A percentile compares a stretch with the other conserved stretches of the same genome.
These are phyloP conservation scores for Drosophila atroscutellata DNA, from an alignment of 2,888 invertebrate species.

Conservation along the genomic window DNA sequence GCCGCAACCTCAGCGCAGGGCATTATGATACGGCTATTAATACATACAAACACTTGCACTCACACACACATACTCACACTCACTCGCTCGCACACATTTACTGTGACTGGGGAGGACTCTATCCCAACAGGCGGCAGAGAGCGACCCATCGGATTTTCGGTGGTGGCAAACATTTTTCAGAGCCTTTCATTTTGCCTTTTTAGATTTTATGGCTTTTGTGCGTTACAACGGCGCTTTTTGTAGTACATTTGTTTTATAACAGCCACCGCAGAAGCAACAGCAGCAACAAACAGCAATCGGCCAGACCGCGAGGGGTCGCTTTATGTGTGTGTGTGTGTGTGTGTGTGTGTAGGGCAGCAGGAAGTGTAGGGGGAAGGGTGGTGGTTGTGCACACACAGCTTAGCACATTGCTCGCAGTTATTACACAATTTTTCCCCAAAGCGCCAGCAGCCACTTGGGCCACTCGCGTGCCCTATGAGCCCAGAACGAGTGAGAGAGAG, in stretches of 20 bases:
- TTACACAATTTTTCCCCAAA: slow-evolving; percentile 78
- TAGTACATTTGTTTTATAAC: slow-evolving; percentile 78
- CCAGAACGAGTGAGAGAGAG: slow-evolving; percentile 22
- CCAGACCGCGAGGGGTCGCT: slow-evolving; percentile 34
- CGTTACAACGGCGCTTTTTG: slow-evolving; percentile 77
- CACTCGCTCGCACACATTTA: background rate
- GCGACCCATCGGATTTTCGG: slow-evolving; percentile 58
- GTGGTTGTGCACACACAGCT: slow-evolving; percentile 55
- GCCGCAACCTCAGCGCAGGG: slow-evolving; percentile 68
- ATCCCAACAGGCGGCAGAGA: slow-evolving; percentile 28
- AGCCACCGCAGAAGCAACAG: slow-evolving; percentile 62
- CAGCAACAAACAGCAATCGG: slow-evolving; percentile 30
- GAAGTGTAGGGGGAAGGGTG: background rate
- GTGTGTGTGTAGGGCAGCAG: slow-evolving; percentile 6
- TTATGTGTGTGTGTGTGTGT: background rate
- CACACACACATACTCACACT: slow-evolving; percentile 18
- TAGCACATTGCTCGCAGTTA: slow-evolving; percentile 78
- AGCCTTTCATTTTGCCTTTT: slow-evolving; percentile 78
- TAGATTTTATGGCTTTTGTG: slow-evolving; percentile 79
- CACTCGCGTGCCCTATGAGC: slow-evolving; percentile 47
- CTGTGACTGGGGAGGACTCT: slow-evolving; percentile 28
- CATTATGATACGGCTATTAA: slow-evolving; percentile 72
- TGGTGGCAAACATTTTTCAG: slow-evolving; percentile 71
- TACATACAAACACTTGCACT: slow-evolving; percentile 50
- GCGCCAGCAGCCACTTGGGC: slow-evolving; percentile 69